Conservation (phyloP, 2,888 invertebrate genomes). For the Cylloceria caligata region DNA sequence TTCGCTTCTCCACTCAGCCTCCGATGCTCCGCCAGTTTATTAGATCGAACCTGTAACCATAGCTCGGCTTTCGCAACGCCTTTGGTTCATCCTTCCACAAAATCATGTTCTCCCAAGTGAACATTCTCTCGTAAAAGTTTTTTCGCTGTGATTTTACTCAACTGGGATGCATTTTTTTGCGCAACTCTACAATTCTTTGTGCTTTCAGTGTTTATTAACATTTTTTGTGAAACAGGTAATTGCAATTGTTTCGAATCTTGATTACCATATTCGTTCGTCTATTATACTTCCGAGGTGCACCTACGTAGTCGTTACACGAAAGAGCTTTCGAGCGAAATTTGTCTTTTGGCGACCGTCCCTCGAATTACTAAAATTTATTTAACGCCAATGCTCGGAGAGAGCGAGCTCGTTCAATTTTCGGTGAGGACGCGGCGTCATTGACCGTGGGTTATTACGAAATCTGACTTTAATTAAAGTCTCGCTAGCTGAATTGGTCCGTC, state of each 20-base stretch:
- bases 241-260: neutral
- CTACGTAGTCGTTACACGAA: neutral
- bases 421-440: constrained; percentile 47
- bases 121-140: constrained; percentile 21
- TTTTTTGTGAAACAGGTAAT: neutral
- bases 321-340: neutral
- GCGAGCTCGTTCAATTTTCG: constrained; percentile 53
- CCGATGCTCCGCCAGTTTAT: constrained; percentile 68
- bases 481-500: constrained; percentile 64
- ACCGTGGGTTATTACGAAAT: constrained; percentile 70
- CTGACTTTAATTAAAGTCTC: constrained; percentile 72
- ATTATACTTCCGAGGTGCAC: neutral
- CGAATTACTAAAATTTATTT: constrained; percentile 60
- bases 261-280: neutral
- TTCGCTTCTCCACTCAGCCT: constrained; percentile 23
- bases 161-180: neutral
- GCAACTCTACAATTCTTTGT: neutral
- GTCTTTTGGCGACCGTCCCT: neutral
- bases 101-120: constrained; percentile 10
- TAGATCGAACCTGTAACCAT: constrained; percentile 70
- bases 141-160: constrained; percentile 18
- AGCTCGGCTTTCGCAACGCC: constrained; percentile 45
- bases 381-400: constrained; percentile 17
- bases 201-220: neutral
- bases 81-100: constrained; percentile 34